Evolutionary conservation across 2,797 vertebrate genomes (phyloP).

Genomic region (Crypturellus tataupa): DNA sequence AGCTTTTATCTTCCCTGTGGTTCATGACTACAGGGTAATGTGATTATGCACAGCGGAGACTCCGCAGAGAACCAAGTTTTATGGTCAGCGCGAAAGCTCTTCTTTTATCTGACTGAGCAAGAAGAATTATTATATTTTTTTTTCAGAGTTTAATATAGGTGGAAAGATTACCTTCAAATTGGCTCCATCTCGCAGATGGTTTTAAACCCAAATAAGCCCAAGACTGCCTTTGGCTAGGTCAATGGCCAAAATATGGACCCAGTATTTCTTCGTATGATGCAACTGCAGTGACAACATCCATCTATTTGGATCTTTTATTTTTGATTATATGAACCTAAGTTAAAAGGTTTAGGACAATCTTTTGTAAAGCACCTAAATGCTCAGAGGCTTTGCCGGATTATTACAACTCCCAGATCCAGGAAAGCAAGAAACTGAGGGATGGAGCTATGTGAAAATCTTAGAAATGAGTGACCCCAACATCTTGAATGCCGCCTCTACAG

Average conservation of each 20-base stretch:
- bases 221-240: neutral
- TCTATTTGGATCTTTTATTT: neutral
- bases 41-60: neutral
- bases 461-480: neutral
- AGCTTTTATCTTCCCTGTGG: neutral
- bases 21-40: neutral
- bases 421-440: neutral
- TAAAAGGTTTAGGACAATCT: neutral
- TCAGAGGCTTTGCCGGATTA: neutral
- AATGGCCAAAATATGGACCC: neutral
- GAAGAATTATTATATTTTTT: neutral
- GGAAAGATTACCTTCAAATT: neutral
- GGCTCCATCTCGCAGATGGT: neutral
- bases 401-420: neutral
- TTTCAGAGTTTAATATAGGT: neutral
- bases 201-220: neutral
- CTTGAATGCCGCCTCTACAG: neutral
- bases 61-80: neutral
- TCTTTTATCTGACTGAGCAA: neutral
- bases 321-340: accelerated
- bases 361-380: neutral
- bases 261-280: neutral
- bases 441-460: neutral
- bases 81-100: neutral
- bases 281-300: neutral